These are phyloP conservation scores for Argyresthia goedartella DNA, from an alignment of 2,888 invertebrate species.

Conservation along the genomic window DNA sequence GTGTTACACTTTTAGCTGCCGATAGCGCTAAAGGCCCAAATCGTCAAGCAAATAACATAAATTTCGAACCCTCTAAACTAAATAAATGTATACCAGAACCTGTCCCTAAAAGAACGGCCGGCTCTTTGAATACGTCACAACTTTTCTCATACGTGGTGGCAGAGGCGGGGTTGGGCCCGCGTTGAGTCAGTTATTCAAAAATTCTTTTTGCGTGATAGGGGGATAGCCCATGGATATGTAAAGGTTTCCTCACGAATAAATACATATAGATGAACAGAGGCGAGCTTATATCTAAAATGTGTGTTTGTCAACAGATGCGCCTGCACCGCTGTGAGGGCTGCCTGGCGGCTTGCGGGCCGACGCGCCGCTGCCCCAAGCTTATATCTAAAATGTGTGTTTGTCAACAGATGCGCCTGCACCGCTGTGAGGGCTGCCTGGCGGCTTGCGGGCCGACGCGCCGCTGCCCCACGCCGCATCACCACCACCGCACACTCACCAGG, in stretches of 20 bases:
- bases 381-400: background rate
- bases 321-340: conserved; percentile 64
- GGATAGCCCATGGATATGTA: background rate
- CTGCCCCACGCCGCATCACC: conserved; percentile 28
- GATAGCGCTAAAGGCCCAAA: too few relatives aligned
- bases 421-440: conserved; percentile 64
- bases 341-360: conserved; percentile 32
- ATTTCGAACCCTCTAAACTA: too few relatives aligned
- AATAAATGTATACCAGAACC: too few relatives aligned
- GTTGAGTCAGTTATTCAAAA: background rate
- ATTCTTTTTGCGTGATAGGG: background rate
- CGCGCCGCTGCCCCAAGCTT: background rate
- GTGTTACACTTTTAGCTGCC: too few relatives aligned
- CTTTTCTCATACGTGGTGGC: too few relatives aligned
- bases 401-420: conserved; percentile 57
- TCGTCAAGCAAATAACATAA: too few relatives aligned
- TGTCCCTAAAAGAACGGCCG: too few relatives aligned
- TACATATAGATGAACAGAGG: background rate
- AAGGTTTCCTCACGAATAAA: background rate
- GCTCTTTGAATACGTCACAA: too few relatives aligned
- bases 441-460: conserved; percentile 52
- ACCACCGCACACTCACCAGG: conserved; percentile 28
- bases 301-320: conserved; percentile 40
- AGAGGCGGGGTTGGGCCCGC: too few relatives aligned
- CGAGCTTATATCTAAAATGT: too few relatives aligned